Base-by-base conservation (phyloP, 2,113 vertebrate genomes). In the Dryoscopus gambensis region DNA sequence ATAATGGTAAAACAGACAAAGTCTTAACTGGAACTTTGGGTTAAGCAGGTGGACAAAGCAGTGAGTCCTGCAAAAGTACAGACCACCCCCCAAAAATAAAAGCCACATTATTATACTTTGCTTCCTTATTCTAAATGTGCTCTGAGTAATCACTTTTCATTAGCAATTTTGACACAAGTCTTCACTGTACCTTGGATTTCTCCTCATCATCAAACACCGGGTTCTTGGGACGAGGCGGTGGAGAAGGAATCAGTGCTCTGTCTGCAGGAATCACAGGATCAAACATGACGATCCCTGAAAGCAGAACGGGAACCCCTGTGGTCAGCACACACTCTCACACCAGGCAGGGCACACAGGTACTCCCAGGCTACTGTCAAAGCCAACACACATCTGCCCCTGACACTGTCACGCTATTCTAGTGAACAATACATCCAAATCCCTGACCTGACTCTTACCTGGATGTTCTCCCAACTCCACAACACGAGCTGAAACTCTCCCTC, bases 201-300 rank as follows among this genome's bases (percentile, higher is more conserved):
- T 99, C 99, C 84, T 99, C 98, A 90, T 99, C 99, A 78, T 99
- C 99, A 98, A 99, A 99, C 64, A 99, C 98, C 0, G 99, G 98
- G 96, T 99, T 99, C 97, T 98, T 99, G 90, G 98, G 98, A 49
- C 98, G 98, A 46, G 98, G 96, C 0, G 99, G 98, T 13, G 98
- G 98, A 40, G 98, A 99, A 10, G 99, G 98, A 84, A 99, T 98
- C 35, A 99, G 95, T 4, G 99, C 99, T 84, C 97, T 98, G 95
- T 99, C 99, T 91, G 97, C 96, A 83, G 98, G 98, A 93, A 99
- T 97, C 59, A 98, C 97, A 7, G 99, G 99, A 92, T 99, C 99
- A 68, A 95, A 97, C 67, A 97, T 97, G 68, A 99, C 98, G 15
- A 99, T 98, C 56, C 99, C 99, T 99, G 96, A 60, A 96, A 97